Percentiles rank a stretch among this genome's conserved stretches.
Evolutionary conservation across 2,888 invertebrate species (phyloP).

Genomic region (Napeogenes sylphis): DNA sequence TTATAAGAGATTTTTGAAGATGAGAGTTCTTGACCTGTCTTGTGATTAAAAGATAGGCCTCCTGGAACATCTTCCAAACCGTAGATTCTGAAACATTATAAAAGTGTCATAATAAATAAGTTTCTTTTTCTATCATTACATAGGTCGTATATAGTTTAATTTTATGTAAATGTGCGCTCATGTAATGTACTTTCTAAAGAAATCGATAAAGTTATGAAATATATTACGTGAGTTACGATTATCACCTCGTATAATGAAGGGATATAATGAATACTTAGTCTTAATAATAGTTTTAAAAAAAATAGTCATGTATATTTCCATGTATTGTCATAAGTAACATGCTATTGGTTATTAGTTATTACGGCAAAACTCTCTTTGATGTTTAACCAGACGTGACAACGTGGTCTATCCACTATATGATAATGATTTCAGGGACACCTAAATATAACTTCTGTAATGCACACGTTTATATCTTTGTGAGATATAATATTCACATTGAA

Average conservation of each 20-base stretch:
- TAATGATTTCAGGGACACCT: conserved; percentile 51
- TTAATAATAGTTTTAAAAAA: too few relatives aligned
- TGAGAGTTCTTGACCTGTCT: conserved; percentile 17
- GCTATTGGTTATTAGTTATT: conserved; percentile 45
- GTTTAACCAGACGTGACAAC: conserved; percentile 55
- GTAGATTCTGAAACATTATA: too few relatives aligned
- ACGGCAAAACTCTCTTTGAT: conserved; percentile 51
- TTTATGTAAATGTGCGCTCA: conserved; percentile 3
- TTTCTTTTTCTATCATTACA: neutral
- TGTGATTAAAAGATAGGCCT: conserved; percentile 19
- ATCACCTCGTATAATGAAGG: conserved; percentile 10
- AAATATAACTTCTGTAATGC: conserved; percentile 15
- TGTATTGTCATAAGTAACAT: conserved; percentile 38
- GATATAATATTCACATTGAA: too few relatives aligned
- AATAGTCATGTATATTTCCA: too few relatives aligned
- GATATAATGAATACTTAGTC: neutral
- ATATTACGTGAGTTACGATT: conserved; percentile 20
- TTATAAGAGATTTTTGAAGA: conserved; percentile 5
- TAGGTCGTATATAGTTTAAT: too few relatives aligned
- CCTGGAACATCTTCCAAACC: neutral
- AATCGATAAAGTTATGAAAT: conserved; percentile 23
- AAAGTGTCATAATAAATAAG: neutral
- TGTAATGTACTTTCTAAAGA: conserved; percentile 23
- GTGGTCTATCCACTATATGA: conserved; percentile 40
- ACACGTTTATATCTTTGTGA: neutral